A percentile compares a stretch with the other conserved stretches of the same genome.
Evolutionary conservation across 2,888 invertebrate species (phyloP).

Genomic region (Dasypolia templi): DNA sequence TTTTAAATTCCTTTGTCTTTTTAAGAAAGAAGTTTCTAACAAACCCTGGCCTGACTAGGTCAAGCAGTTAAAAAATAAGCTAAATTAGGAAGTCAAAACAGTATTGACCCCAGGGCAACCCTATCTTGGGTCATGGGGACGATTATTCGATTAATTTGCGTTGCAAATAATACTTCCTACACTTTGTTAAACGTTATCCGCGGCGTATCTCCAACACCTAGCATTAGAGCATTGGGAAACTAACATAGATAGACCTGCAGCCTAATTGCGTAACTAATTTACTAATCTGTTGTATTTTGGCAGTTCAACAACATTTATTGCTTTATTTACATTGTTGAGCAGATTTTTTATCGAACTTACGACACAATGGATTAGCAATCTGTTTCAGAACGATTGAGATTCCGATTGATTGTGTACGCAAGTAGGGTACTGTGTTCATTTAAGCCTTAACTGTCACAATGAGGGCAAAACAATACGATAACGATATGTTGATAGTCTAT

Average conservation of each 20-base stretch:
- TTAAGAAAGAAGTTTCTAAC: not conserved
- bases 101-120: conserved; percentile 15
- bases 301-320: no score
- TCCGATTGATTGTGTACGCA: no score
- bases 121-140: conserved; percentile 35
- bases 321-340: no score
- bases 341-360: no score
- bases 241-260: not conserved
- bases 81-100: conserved; percentile 8
- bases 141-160: conserved; percentile 3
- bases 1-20: conserved; percentile 41
- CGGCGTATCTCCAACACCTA: not conserved
- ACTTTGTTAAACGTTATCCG: not conserved
- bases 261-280: no score
- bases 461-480: conserved; percentile 23
- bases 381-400: no score
- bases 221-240: not conserved
- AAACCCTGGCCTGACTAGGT: conserved; percentile 4
- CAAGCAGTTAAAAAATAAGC: not conserved
- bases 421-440: no score
- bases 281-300: no score
- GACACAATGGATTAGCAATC: no score
- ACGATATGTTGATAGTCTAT: conserved; percentile 20
- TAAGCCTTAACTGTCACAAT: conserved; percentile 3
- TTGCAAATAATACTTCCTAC: conserved; percentile 25